A percentile compares a stretch with the other conserved stretches of the same genome.
phyloP scores from a whole-genome alignment of 1,140 invertebrate genomes.

The Penaeus vannamei region DNA sequence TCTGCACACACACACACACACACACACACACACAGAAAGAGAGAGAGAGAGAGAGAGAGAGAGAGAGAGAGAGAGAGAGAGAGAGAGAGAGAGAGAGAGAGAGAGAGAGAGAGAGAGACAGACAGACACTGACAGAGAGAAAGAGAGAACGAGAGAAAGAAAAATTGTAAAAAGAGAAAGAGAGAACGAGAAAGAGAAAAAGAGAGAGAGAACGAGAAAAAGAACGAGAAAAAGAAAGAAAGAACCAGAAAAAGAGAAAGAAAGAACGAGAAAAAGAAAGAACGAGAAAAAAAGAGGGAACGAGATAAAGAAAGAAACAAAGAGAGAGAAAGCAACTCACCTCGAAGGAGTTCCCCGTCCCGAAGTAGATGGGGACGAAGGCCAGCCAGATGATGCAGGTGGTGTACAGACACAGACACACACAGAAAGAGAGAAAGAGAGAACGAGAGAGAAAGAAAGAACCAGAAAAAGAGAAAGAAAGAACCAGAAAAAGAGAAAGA shows the following conservation, averaged over 20 bases:
- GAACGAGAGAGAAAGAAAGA: background rate
- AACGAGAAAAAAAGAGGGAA: background rate
- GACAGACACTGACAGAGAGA: too few relatives aligned
- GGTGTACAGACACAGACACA: too few relatives aligned
- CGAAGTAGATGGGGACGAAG: slow-evolving; percentile 80
- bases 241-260: background rate
- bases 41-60: too few relatives aligned
- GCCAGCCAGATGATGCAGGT: slow-evolving; percentile 80
- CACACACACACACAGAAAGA: too few relatives aligned
- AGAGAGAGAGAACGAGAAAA: background rate
- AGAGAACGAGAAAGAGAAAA: too few relatives aligned
- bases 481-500: slow-evolving; percentile 24
- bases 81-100: slow-evolving; percentile 8
- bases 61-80: slow-evolving; percentile 32
- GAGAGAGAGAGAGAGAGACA: slow-evolving; percentile 68
- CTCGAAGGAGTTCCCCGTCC: slow-evolving; percentile 76
- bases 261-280: background rate
- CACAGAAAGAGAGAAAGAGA: too few relatives aligned
- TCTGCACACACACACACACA: too few relatives aligned
- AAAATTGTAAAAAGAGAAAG: too few relatives aligned
- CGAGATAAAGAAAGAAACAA: too few relatives aligned
- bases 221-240: background rate
- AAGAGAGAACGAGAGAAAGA: too few relatives aligned
- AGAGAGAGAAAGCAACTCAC: slow-evolving; percentile 69
- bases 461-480: too few relatives aligned